Conservation (phyloP, 37 sponge, comb jelly and placozoan genomes). For the Hormiphora californensis region DNA sequence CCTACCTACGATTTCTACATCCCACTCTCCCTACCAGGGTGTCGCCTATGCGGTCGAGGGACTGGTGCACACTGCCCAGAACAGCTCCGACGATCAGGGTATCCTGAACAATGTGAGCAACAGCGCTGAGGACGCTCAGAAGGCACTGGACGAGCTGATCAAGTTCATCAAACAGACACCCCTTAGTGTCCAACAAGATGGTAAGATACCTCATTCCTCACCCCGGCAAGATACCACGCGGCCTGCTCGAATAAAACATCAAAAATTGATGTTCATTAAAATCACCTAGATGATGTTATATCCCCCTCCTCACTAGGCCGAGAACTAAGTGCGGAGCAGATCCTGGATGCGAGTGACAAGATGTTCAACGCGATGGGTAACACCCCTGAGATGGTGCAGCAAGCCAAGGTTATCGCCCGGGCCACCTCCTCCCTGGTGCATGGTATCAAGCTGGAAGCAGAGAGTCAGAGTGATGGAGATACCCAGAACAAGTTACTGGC, state of each 20-base stretch:
- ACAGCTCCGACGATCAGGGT: constrained; percentile 19
- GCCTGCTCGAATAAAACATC: neutral
- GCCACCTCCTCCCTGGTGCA: constrained; percentile 79
- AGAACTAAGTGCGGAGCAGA: constrained; percentile 55
- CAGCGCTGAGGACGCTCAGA: constrained; percentile 53
- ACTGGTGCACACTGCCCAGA: constrained; percentile 31
- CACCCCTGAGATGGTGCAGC: constrained; percentile 91
- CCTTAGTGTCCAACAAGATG: neutral
- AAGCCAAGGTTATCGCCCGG: constrained; percentile 87
- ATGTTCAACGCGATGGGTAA: constrained; percentile 77
- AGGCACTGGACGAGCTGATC: constrained; percentile 45
- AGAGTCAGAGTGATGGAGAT: constrained; percentile 75
- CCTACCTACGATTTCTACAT: too few relatives aligned
- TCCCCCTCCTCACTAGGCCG: neutral
- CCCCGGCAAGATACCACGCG: neutral
- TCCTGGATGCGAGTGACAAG: constrained; percentile 85
- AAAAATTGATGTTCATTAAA: neutral
- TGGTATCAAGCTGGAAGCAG: constrained; percentile 82
- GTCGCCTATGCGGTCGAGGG: constrained; percentile 22
- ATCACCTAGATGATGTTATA: neutral
- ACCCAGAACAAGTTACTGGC: constrained; percentile 65
- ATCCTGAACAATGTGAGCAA: constrained; percentile 44
- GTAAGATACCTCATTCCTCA: neutral
- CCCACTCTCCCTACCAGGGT: neutral
- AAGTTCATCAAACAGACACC: constrained; percentile 37